phyloP scores from a whole-genome alignment of 2,888 invertebrate species.

The Cheilosia grossa region DNA sequence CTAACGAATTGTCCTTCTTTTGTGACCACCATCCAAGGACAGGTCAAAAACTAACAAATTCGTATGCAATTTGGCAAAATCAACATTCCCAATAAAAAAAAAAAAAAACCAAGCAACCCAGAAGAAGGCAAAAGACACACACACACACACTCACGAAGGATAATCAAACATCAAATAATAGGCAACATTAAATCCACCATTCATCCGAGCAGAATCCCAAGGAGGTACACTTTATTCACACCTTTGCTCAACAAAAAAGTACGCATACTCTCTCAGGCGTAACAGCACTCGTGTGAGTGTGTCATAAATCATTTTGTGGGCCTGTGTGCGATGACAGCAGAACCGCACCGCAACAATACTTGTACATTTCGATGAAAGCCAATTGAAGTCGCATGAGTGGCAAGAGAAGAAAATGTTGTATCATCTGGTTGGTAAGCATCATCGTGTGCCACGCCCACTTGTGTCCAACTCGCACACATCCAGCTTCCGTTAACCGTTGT shows the following conservation, averaged over 20 bases:
- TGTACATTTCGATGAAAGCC: constrained; percentile 71
- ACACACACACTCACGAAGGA: constrained; percentile 64
- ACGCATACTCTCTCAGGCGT: constrained; percentile 7
- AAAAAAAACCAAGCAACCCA: constrained; percentile 1
- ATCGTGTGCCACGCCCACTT: constrained; percentile 74
- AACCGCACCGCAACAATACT: constrained; percentile 37
- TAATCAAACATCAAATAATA: constrained; percentile 75
- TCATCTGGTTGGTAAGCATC: constrained; percentile 76
- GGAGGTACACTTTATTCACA: constrained; percentile 74
- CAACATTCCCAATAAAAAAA: constrained; percentile 46
- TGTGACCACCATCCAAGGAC: constrained; percentile 41
- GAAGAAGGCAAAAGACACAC: constrained; percentile 23
- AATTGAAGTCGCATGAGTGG: constrained; percentile 74
- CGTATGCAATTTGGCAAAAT: constrained; percentile 72
- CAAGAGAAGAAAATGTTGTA: constrained; percentile 72
- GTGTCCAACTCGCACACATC: constrained; percentile 21
- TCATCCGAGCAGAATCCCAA: constrained; percentile 72
- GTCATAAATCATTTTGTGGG: constrained; percentile 61
- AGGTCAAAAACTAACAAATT: constrained; percentile 67
- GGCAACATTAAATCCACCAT: constrained; percentile 75
- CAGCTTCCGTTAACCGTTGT: neutral
- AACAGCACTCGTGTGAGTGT: constrained; percentile 28
- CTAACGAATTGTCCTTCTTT: constrained; percentile 18
- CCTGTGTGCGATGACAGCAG: constrained; percentile 59
- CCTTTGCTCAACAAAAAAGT: constrained; percentile 63